Conservation (phyloP, 2,888 invertebrate genomes). For the Brachypalpus laphriformis region DNA sequence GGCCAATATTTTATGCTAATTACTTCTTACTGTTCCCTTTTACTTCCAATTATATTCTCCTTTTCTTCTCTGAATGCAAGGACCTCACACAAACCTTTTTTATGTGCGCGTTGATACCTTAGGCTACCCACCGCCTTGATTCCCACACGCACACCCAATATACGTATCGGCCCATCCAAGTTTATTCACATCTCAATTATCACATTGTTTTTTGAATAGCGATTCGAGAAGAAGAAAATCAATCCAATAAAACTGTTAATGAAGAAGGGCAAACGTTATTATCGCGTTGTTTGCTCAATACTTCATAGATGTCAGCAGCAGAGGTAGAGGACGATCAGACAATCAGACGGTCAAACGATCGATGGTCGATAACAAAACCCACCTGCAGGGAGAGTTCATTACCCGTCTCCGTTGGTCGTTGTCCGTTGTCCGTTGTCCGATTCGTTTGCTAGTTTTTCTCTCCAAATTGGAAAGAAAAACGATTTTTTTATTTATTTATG, state of each 20-base stretch:
- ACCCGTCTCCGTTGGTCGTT: conserved; percentile 6
- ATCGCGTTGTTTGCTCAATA: conserved; percentile 59
- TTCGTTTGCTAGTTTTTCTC: conserved; percentile 23
- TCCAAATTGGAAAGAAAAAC: conserved; percentile 40
- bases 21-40: too few species aligned
- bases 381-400: conserved; percentile 64
- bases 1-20: too few species aligned
- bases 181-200: conserved; percentile 68
- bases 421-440: not conserved
- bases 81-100: not conserved
- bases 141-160: not conserved
- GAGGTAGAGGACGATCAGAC: conserved; percentile 46
- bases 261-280: conserved; percentile 60
- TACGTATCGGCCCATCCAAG: conserved; percentile 8
- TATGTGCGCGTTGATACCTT: not conserved
- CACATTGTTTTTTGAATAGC: conserved; percentile 38
- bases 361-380: conserved; percentile 54
- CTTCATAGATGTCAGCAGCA: conserved; percentile 54
- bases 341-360: conserved; percentile 55
- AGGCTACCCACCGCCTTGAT: not conserved
- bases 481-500: conserved; percentile 10
- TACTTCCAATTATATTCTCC: not conserved
- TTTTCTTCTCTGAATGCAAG: not conserved
- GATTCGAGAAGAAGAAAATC: conserved; percentile 33
- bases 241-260: conserved; percentile 67